Percentiles rank a stretch among this genome's conserved stretches.
Evolutionary conservation across 2,797 vertebrate genomes (phyloP).

Genomic region (Meriones psammophilus): DNA sequence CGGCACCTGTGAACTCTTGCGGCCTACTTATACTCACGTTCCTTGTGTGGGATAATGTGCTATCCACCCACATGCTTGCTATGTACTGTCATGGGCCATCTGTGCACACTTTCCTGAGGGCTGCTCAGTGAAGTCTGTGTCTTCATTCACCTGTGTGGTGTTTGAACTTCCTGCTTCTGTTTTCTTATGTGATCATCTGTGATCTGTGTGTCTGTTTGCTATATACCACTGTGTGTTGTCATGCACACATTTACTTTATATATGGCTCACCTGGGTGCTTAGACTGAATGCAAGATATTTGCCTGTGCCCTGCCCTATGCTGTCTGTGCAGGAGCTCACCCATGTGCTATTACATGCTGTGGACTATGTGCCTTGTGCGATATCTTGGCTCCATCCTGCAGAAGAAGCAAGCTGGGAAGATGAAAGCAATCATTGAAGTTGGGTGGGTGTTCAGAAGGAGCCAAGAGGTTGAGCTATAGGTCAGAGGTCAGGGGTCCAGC

Average conservation of each 20-base stretch:
- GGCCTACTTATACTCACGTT: neutral
- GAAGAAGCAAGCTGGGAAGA: neutral
- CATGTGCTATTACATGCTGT: neutral
- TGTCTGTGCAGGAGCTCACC: neutral
- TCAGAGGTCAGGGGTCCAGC: neutral
- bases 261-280: too few species aligned
- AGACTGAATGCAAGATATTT: neutral
- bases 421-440: neutral
- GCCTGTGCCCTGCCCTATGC: neutral
- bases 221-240: too few species aligned
- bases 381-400: neutral
- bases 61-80: too few species aligned
- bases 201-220: neutral
- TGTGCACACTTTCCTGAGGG: neutral
- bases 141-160: neutral
- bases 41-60: neutral
- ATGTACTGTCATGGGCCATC: neutral
- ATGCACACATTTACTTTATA: neutral
- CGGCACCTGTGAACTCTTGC: too few species aligned
- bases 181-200: neutral
- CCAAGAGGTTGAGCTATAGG: too few species aligned
- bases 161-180: neutral
- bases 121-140: too few species aligned
- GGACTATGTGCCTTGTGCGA: neutral
- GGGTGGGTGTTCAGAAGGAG: neutral